Evolutionary conservation across 2,888 invertebrate genomes (phyloP).

Genomic region (Pycnomerus fuliginosus): DNA sequence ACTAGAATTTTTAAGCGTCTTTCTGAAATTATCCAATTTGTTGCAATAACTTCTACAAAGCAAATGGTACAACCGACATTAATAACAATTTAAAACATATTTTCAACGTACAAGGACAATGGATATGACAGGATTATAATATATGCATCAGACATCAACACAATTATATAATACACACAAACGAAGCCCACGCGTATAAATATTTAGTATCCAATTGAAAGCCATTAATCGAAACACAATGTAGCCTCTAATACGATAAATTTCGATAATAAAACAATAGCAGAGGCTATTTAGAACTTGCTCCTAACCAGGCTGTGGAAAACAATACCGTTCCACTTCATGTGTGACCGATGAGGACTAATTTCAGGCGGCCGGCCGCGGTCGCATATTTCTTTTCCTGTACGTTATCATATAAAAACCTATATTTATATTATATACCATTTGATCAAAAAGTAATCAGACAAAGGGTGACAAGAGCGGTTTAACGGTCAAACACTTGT

Average conservation of each 20-base stretch:
- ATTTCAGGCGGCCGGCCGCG: conserved; percentile 22
- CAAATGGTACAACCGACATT: conserved; percentile 7
- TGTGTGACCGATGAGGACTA: conserved; percentile 14
- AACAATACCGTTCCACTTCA: conserved; percentile 23
- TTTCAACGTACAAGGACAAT: conserved; percentile 30
- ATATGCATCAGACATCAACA: conserved; percentile 29
- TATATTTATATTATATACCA: too few species aligned
- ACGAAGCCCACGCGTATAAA: conserved; percentile 30
- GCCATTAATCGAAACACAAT: conserved; percentile 31
- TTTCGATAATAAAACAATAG: conserved; percentile 37
- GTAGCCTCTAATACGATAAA: conserved; percentile 31
- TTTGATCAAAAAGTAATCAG: too few species aligned
- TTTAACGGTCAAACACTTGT: too few species aligned
- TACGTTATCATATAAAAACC: too few species aligned
- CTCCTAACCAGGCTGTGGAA: conserved; percentile 12
- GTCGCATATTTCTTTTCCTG: too few species aligned
- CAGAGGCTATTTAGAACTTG: conserved; percentile 23
- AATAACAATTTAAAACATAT: conserved; percentile 19
- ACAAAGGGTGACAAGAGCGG: too few species aligned
- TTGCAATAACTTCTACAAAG: conserved; percentile 10
- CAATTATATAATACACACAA: conserved; percentile 31
- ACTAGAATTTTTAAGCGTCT: conserved; percentile 6
- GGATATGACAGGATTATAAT: conserved; percentile 26
- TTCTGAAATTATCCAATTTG: conserved; percentile 18
- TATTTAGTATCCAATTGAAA: conserved; percentile 32